Conservation (phyloP, 2,888 invertebrate genomes). For the Pasiphila rectangulata region DNA sequence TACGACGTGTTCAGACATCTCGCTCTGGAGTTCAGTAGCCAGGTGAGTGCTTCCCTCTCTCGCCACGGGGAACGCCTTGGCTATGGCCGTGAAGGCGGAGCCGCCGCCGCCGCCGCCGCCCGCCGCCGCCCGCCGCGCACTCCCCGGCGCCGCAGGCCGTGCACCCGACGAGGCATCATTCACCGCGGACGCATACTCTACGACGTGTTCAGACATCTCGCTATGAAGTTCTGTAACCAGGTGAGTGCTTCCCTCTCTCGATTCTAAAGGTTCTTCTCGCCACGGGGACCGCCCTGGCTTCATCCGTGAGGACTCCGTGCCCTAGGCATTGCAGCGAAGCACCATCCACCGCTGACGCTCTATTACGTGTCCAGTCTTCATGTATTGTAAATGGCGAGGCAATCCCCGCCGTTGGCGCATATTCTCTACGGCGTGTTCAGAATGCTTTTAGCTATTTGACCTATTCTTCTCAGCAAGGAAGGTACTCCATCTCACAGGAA, state of each 20-base stretch:
- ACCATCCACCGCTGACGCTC: conserved; percentile 36
- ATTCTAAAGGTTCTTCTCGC: too few relatives aligned
- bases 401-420: conserved; percentile 63
- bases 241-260: conserved; percentile 50
- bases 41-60: conserved; percentile 63
- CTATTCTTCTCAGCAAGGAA: too few relatives aligned
- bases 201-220: conserved; percentile 76
- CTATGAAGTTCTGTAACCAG: conserved; percentile 70
- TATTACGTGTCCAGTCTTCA: conserved; percentile 31
- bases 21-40: conserved; percentile 73
- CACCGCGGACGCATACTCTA: conserved; percentile 65
- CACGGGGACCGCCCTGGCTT: conserved; percentile 81
- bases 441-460: too few relatives aligned
- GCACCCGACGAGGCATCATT: conserved; percentile 47
- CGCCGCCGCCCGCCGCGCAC: conserved; percentile 37
- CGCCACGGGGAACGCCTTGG: conserved; percentile 82
- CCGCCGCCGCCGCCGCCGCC: conserved; percentile 34
- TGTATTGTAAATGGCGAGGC: conserved; percentile 37
- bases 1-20: conserved; percentile 76
- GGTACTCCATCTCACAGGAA: too few relatives aligned
- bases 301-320: conserved; percentile 60
- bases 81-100: conserved; percentile 50
- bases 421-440: conserved; percentile 68
- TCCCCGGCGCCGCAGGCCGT: conserved; percentile 29
- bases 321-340: too few relatives aligned